These are phyloP conservation scores for Venusia cambrica DNA, from an alignment of 2,888 invertebrate genomes.

Conservation along the genomic window DNA sequence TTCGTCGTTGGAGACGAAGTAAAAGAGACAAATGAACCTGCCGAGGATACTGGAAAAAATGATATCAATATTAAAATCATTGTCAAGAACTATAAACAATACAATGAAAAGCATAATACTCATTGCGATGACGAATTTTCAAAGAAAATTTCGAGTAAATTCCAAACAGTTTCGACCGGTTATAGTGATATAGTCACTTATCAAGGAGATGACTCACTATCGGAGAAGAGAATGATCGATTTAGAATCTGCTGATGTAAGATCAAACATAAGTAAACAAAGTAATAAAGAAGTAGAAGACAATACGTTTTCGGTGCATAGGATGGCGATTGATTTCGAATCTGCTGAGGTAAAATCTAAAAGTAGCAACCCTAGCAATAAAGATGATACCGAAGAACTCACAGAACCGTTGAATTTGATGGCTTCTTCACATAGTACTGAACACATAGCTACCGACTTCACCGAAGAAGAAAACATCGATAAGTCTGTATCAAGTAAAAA, in stretches of 20 bases:
- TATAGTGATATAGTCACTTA: slow-evolving; percentile 41
- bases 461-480: slow-evolving; percentile 18
- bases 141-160: slow-evolving; percentile 52
- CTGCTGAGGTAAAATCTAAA: slow-evolving; percentile 36
- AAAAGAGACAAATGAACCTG: slow-evolving; percentile 25
- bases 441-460: slow-evolving; percentile 20
- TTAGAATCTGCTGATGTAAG: too few species aligned
- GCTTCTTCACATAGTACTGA: slow-evolving; percentile 26
- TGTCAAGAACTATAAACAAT: slow-evolving; percentile 51
- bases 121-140: slow-evolving; percentile 40
- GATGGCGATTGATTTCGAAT: slow-evolving; percentile 45
- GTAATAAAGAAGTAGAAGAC: too few species aligned
- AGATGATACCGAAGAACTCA: slow-evolving; percentile 18
- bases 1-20: slow-evolving; percentile 40
- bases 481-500: slow-evolving; percentile 18
- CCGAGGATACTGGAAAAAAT: slow-evolving; percentile 39
- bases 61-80: slow-evolving; percentile 59
- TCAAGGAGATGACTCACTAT: slow-evolving; percentile 33
- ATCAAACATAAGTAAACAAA: too few species aligned
- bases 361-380: slow-evolving; percentile 21
- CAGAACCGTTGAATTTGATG: slow-evolving; percentile 19
- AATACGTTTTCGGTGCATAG: slow-evolving; percentile 46
- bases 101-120: slow-evolving; percentile 20
- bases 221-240: too few species aligned
- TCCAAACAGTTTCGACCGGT: slow-evolving; percentile 57